These are phyloP conservation scores for Pogonus chalceus DNA, from an alignment of 1,140 invertebrate species.

Conservation along the genomic window DNA sequence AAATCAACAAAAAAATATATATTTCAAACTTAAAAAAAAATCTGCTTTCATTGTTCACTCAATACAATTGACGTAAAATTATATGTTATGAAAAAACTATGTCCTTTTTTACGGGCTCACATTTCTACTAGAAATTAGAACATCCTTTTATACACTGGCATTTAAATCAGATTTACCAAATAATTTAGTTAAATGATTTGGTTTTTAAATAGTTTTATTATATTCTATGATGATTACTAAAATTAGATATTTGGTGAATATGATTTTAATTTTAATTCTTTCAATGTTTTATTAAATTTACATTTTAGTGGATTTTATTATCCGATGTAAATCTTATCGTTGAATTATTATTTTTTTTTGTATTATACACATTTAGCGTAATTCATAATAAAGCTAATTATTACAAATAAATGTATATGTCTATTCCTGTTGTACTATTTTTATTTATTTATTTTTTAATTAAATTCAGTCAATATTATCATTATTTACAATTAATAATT, in stretches of 20 bases:
- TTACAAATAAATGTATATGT: no score
- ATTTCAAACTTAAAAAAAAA: no score
- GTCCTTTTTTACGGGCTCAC: background rate
- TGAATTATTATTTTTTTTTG: background rate
- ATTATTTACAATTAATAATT: no score
- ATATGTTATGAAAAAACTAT: background rate
- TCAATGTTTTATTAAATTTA: background rate
- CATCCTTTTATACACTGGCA: background rate
- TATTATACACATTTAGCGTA: slow-evolving; percentile 5
- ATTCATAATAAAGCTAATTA: slow-evolving; percentile 8
- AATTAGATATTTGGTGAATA: background rate
- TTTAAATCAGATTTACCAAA: background rate
- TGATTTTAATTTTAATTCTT: background rate
- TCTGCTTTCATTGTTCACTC: background rate
- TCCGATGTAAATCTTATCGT: slow-evolving; percentile 2
- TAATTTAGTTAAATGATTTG: no score
- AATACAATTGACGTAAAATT: background rate
- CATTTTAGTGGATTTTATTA: background rate
- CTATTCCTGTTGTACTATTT: no score
- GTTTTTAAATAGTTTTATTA: background rate
- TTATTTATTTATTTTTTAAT: no score
- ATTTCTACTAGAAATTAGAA: background rate
- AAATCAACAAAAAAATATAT: no score
- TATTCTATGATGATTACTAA: background rate
- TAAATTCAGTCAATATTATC: no score